Conservation (phyloP, 2,888 invertebrate genomes). For the Cactoblastis cactorum region DNA sequence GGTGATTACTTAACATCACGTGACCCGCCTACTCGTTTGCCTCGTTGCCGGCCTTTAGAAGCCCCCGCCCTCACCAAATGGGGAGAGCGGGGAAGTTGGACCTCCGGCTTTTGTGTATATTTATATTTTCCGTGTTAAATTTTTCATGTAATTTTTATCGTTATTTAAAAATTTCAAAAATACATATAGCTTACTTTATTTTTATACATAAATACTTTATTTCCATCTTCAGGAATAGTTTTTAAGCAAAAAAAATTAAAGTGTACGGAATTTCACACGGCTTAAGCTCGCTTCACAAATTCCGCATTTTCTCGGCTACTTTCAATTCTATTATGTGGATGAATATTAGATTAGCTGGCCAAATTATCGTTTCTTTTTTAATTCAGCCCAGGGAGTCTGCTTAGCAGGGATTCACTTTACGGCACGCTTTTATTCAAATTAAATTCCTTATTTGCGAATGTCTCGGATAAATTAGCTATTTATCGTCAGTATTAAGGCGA, state of each 20-base stretch:
- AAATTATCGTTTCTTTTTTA: conserved; percentile 10
- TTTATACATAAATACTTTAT: too few species aligned
- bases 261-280: neutral
- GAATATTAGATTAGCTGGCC: conserved; percentile 10
- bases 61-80: too few species aligned
- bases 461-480: conserved; percentile 6
- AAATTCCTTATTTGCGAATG: conserved; percentile 7
- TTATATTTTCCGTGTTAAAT: too few species aligned
- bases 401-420: neutral
- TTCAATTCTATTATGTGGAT: conserved; percentile 13
- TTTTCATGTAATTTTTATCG: too few species aligned
- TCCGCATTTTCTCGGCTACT: conserved; percentile 4
- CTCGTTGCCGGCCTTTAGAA: too few species aligned
- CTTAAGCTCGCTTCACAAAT: neutral
- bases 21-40: too few species aligned
- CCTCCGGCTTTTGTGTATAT: too few species aligned
- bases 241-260: neutral
- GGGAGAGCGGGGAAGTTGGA: too few species aligned
- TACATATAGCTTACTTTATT: too few species aligned
- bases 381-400: neutral
- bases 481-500: neutral
- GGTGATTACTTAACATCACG: too few species aligned
- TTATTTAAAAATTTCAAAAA: too few species aligned
- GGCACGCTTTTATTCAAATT: conserved; percentile 3
- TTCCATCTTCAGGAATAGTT: neutral